A percentile compares a stretch with the other conserved stretches of the same genome.
These are phyloP conservation scores for Cantharis rustica DNA, from an alignment of 2,888 invertebrate species.

Conservation along the genomic window DNA sequence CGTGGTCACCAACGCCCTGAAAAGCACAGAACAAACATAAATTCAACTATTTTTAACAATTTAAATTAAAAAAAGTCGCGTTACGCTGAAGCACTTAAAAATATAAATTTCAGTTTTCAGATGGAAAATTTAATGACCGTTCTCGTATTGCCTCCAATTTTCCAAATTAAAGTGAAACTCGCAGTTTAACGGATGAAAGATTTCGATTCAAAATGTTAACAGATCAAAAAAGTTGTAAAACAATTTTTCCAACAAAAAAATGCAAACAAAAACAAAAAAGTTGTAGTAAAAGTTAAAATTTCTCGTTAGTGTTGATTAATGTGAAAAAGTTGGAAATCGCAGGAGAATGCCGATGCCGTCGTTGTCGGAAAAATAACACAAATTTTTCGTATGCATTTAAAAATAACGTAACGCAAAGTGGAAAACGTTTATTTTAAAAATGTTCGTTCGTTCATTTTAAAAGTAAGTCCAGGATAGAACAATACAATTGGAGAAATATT, in stretches of 20 bases:
- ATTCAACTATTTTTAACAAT: background rate
- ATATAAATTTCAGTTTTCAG: background rate
- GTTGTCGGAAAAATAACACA: background rate
- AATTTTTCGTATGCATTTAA: background rate
- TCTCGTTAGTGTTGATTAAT: slow-evolving; percentile 20
- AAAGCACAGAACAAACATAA: background rate
- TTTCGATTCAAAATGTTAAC: background rate
- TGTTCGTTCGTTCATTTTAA: background rate
- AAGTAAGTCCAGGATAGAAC: background rate
- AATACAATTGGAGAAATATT: background rate
- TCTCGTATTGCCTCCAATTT: background rate
- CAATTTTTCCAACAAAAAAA: background rate
- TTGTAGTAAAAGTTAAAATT: background rate
- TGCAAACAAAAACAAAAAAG: background rate
- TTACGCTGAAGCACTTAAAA: background rate
- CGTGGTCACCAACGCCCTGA: background rate
- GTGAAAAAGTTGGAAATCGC: slow-evolving; percentile 15
- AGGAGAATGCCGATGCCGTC: background rate
- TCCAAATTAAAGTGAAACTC: background rate
- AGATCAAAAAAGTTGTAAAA: background rate
- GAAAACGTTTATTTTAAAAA: background rate
- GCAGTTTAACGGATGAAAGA: background rate
- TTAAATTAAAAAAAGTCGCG: background rate
- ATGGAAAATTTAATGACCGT: background rate
- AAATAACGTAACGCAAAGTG: background rate